Percentiles rank a stretch among this genome's conserved stretches.
Conservation (phyloP, 2,888 invertebrate genomes). For the Ommatoiulus sabulosus region DNA sequence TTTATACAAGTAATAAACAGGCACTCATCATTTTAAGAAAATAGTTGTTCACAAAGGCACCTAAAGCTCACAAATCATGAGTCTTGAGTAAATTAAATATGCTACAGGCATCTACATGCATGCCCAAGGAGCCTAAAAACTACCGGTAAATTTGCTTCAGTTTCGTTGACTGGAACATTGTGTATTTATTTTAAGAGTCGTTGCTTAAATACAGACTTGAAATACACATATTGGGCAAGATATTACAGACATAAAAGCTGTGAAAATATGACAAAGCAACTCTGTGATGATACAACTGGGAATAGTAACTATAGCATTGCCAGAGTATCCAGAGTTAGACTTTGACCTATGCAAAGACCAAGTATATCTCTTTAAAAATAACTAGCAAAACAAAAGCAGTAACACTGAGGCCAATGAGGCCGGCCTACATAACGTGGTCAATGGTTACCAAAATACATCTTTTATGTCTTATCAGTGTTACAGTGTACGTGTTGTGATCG, state of each 20-base stretch:
- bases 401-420: neutral
- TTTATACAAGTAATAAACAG: neutral
- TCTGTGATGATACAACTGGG: neutral
- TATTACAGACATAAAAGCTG: neutral
- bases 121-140: neutral
- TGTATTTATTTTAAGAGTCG: neutral
- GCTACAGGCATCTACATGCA: neutral
- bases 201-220: neutral
- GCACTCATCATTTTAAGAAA: conserved; percentile 25
- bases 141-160: neutral
- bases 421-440: neutral
- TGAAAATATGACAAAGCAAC: neutral
- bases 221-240: neutral
- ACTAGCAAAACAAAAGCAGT: neutral
- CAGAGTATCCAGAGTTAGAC: neutral
- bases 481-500: neutral
- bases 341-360: neutral
- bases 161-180: neutral
- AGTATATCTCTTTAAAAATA: neutral
- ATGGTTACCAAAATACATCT: neutral
- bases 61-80: neutral
- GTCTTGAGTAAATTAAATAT: neutral
- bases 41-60: neutral
- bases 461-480: neutral
- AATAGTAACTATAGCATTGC: neutral